Evolutionary conservation across 2,113 vertebrate genomes (phyloP), one percentile per base, ranked within the genome.

Genomic region (Hippocampus zosterae): DNA sequence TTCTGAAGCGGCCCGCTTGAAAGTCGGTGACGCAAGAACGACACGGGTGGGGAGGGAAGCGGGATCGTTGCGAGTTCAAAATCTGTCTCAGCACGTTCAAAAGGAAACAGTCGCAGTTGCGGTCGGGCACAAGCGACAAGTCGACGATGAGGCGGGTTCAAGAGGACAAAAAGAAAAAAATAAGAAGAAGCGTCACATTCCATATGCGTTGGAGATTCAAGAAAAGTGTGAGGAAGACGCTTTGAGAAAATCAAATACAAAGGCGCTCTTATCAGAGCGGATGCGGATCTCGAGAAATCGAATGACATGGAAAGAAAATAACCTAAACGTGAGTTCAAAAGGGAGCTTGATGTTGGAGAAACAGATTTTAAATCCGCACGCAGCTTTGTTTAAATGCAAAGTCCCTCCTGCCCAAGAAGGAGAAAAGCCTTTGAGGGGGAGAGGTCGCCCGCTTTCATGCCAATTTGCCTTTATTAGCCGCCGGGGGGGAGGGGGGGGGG

Each of bases 391-490:
- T 75, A 73, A 52, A 18, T 12, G 56, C 27, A 59, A 59, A 59
- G 25, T 25, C 40, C 69, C 76, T 82, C 78, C 67, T 72, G 70
- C 70, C 71, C 69, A 67, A 70, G 72, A 81, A 67, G 74, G 33
- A 68, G 71, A 76, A 76, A 41, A 75, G 70, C 60, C 15, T 67
- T 48, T 23, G 40, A 81, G 73, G 73, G 71, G 72, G 69, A 83
- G 78, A 80, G 83, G 87, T 85, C 87, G 85, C 81, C n/a, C 64
- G 73, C 81, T 84, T 84, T 84, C 80, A 85, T 87, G 85, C 83
- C 84, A 89, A 81, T 85, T 86, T 86, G 81, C 79, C 83, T 88
- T 87, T 76, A 88, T 87, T 86, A 85, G 74, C 56, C 83, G 77
- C 52, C 10, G 68, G 68, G 55, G 75, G 48, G 76, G 73, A 76